A percentile compares a stretch with the other conserved stretches of the same genome.
Evolutionary conservation across 1,140 invertebrate species (phyloP).

Genomic region (Parasteatoda tepidariorum): DNA sequence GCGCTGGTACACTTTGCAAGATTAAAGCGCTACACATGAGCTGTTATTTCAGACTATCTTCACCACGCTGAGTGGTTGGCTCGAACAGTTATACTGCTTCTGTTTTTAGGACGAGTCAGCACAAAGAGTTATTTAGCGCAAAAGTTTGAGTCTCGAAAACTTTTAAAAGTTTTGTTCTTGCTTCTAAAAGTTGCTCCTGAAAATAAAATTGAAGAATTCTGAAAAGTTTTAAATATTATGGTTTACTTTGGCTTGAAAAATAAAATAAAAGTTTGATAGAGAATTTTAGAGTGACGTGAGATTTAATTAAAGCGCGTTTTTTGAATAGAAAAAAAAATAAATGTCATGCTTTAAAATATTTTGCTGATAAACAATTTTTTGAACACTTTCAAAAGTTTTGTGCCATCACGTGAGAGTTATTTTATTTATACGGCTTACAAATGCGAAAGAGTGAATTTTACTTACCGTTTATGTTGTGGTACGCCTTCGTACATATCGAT

Average conservation of each 20-base stretch:
- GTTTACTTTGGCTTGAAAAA: no score
- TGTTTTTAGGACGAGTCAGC: background rate
- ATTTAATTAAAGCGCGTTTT: background rate
- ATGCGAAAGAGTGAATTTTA: slow-evolving; percentile 50
- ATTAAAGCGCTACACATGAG: slow-evolving; percentile 31
- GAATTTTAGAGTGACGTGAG: no score
- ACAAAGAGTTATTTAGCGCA: background rate
- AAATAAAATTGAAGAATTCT: background rate
- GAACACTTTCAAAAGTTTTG: background rate
- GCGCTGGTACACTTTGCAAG: background rate
- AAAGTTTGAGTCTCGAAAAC: slow-evolving; percentile 21
- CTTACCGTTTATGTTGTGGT: slow-evolving; percentile 42
- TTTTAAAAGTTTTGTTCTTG: slow-evolving; percentile 6
- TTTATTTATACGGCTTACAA: slow-evolving; percentile 17
- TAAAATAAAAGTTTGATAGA: no score
- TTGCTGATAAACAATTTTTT: background rate
- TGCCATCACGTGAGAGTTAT: background rate
- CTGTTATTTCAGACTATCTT: slow-evolving; percentile 26
- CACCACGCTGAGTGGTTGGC: slow-evolving; percentile 5
- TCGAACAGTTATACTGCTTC: background rate
- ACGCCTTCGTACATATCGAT: slow-evolving; percentile 32
- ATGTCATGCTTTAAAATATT: background rate
- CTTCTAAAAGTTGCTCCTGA: background rate
- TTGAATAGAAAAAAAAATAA: background rate
- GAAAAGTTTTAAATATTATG: no score